These are phyloP conservation scores for Venusia cambrica DNA, from an alignment of 2,888 invertebrate species.

Conservation along the genomic window DNA sequence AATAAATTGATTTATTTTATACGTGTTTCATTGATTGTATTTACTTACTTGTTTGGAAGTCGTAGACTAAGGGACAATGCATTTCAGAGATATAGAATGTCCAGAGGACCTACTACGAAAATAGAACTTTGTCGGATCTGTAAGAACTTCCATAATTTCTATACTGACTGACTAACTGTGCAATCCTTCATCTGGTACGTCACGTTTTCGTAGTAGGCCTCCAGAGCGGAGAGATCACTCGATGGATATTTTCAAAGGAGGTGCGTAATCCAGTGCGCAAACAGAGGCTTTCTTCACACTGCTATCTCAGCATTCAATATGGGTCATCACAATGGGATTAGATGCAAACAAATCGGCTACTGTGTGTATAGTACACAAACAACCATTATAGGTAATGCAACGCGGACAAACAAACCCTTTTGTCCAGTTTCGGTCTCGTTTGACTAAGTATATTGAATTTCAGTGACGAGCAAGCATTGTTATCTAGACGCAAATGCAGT, in stretches of 20 bases:
- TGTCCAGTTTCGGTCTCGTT: slow-evolving; percentile 52
- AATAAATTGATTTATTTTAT: no score
- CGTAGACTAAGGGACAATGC: no score
- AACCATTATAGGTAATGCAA: slow-evolving; percentile 51
- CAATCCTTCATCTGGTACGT: no score
- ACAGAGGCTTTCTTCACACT: slow-evolving; percentile 9
- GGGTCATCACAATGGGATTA: slow-evolving; percentile 73
- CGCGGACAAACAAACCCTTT: slow-evolving; percentile 69
- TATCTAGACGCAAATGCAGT: slow-evolving; percentile 42
- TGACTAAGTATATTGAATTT: slow-evolving; percentile 48
- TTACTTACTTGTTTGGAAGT: no score
- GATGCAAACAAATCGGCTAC: slow-evolving; percentile 69
- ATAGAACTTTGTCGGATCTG: no score
- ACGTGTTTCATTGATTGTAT: no score
- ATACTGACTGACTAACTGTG: no score
- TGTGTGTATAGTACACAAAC: slow-evolving; percentile 66
- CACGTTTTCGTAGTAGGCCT: no score
- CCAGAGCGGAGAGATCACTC: no score
- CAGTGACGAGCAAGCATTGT: slow-evolving; percentile 64
- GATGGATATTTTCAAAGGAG: no score
- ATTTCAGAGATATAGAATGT: slow-evolving; percentile 2
- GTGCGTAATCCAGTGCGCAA: slow-evolving; percentile 3
- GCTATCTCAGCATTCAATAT: slow-evolving; percentile 24
- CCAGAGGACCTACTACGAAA: no score
- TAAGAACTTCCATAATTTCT: no score